Evolutionary conservation across 2,113 vertebrate genomes (phyloP).

Genomic region (Archilochus colubris): DNA sequence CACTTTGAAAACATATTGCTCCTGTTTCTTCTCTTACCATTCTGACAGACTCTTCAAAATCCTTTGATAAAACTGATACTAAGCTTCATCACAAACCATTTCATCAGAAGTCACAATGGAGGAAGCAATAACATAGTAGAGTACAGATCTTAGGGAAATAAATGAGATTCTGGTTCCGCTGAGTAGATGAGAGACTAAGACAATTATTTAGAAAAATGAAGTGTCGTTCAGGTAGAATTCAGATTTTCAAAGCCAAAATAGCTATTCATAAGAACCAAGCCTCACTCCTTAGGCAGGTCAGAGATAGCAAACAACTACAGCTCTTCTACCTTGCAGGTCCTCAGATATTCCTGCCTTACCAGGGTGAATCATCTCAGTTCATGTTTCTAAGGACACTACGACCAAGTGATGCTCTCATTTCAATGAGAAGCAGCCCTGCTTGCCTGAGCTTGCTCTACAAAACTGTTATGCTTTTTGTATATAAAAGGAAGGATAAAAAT

Average conservation of each 20-base stretch:
- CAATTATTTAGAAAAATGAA: not conserved
- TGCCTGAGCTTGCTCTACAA: not conserved
- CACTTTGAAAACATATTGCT: not conserved
- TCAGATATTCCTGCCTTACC: not conserved
- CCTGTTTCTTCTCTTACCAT: slow-evolving; percentile 7
- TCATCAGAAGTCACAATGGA: not conserved
- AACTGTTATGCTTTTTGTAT: not conserved
- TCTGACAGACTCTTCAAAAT: slow-evolving; percentile 41
- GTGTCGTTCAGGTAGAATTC: not conserved
- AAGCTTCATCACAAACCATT: slow-evolving; percentile 39
- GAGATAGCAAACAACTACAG: not conserved
- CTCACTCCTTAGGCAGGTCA: not conserved
- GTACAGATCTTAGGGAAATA: not conserved
- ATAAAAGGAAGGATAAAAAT: not conserved
- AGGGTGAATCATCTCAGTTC: not conserved
- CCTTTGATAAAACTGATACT: not conserved
- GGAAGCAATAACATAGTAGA: not conserved
- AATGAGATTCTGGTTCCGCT: not conserved
- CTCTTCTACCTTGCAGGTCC: not conserved
- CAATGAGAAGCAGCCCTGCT: not conserved
- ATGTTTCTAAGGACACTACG: not conserved
- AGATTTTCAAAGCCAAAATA: not conserved
- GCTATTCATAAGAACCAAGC: not conserved
- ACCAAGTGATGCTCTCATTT: not conserved
- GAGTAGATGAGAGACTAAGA: not conserved